phyloP scores from a whole-genome alignment of 2,113 vertebrate species.

The Sprattus sprattus region DNA sequence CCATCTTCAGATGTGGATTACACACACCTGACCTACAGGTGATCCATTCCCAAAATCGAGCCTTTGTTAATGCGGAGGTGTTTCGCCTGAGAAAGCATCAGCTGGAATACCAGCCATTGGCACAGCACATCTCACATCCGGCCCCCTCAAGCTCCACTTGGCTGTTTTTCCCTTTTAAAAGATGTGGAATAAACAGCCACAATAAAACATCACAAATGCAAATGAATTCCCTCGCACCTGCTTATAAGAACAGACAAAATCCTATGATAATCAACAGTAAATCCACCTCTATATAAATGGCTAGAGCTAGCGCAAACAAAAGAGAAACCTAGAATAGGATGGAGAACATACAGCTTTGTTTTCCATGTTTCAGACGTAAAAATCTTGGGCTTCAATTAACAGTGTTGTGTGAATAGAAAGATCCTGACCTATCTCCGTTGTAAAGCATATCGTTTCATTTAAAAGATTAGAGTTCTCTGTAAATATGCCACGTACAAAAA shows the following conservation, averaged over 20 bases:
- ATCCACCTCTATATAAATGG: conserved; percentile 66
- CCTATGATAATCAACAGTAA: conserved; percentile 59
- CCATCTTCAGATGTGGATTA: neutral
- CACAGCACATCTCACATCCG: conserved; percentile 35
- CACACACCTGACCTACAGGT: neutral
- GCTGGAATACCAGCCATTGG: conserved; percentile 31
- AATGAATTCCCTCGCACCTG: conserved; percentile 53
- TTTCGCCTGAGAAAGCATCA: neutral
- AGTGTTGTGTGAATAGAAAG: conserved; percentile 77
- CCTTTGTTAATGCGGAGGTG: neutral
- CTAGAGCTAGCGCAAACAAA: conserved; percentile 52
- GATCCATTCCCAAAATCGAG: neutral
- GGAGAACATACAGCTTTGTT: conserved; percentile 67
- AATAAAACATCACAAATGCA: conserved; percentile 52
- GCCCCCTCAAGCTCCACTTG: neutral
- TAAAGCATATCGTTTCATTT: conserved; percentile 82
- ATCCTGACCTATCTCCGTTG: conserved; percentile 71
- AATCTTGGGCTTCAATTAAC: conserved; percentile 65
- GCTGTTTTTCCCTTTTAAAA: conserved; percentile 6
- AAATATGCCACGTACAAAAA: conserved; percentile 93
- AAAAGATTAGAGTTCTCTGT: conserved; percentile 88
- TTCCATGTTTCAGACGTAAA: conserved; percentile 41
- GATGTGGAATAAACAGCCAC: neutral
- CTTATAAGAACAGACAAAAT: conserved; percentile 46
- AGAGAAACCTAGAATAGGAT: conserved; percentile 52